A percentile compares a stretch with the other conserved stretches of the same genome.
Conservation (phyloP, 2,888 invertebrate species). For the Geotrupes spiniger region DNA sequence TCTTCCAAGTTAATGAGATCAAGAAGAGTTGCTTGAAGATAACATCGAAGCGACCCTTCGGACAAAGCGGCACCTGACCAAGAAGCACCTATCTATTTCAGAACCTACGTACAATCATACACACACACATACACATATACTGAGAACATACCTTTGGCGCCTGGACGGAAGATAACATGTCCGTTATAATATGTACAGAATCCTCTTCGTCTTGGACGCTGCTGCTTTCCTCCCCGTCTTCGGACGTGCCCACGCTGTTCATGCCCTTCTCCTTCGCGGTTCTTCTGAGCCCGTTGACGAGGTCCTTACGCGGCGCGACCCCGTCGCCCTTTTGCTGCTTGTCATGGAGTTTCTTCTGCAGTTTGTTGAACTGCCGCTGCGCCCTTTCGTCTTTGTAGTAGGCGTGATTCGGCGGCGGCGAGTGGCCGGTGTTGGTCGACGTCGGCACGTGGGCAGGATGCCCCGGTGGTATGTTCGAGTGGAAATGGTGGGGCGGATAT, state of each 20-base stretch:
- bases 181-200: conserved; percentile 66
- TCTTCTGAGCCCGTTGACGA: conserved; percentile 55
- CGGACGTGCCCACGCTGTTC: conserved; percentile 68
- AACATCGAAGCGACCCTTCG: too few relatives aligned
- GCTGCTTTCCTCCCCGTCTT: conserved; percentile 74
- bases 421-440: conserved; percentile 65
- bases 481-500: conserved; percentile 49
- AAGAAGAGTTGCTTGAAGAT: too few relatives aligned
- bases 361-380: conserved; percentile 73
- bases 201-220: conserved; percentile 73
- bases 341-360: conserved; percentile 70
- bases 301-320: conserved; percentile 65
- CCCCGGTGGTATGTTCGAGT: conserved; percentile 56
- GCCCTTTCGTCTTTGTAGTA: conserved; percentile 78
- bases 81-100: too few relatives aligned
- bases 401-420: conserved; percentile 53
- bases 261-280: conserved; percentile 52
- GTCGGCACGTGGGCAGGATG: conserved; percentile 51
- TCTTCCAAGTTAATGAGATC: too few relatives aligned
- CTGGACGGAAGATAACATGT: conserved; percentile 71
- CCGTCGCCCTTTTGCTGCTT: conserved; percentile 41
- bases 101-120: too few relatives aligned
- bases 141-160: conserved; percentile 65
- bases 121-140: too few relatives aligned
- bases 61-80: too few relatives aligned